Conservation (phyloP, 2,888 invertebrate species). For the Ferdinandea cuprea region DNA sequence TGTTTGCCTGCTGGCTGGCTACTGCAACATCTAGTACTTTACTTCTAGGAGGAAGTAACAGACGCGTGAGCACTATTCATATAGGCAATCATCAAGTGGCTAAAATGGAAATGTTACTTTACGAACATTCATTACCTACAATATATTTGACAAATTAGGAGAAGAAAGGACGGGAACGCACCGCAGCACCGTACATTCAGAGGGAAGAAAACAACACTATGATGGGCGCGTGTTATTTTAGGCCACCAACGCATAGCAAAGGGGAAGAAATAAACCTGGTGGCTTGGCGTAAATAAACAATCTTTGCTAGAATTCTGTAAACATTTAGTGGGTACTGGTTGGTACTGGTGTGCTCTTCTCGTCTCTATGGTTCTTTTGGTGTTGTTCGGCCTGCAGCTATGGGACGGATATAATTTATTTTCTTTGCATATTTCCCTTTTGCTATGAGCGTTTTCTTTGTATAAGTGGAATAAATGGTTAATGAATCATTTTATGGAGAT, state of each 20-base stretch:
- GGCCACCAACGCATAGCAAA: constrained; percentile 38
- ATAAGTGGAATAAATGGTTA: constrained; percentile 58
- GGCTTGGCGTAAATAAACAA: constrained; percentile 69
- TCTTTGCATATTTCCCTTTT: constrained; percentile 65
- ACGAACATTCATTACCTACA: neutral
- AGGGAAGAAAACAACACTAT: constrained; percentile 11
- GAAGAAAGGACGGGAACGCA: constrained; percentile 64
- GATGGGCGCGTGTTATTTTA: constrained; percentile 70
- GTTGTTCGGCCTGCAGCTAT: constrained; percentile 1
- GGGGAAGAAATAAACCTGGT: constrained; percentile 54
- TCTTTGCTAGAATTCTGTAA: constrained; percentile 41
- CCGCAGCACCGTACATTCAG: constrained; percentile 19
- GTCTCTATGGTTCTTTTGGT: no score
- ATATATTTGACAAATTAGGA: constrained; percentile 69
- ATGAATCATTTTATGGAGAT: constrained; percentile 65
- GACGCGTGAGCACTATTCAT: constrained; percentile 13
- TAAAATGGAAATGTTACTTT: constrained; percentile 65
- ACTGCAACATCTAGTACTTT: constrained; percentile 24
- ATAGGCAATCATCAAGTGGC: constrained; percentile 66
- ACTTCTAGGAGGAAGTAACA: constrained; percentile 44
- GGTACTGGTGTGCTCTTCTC: no score
- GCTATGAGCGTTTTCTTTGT: constrained; percentile 28
- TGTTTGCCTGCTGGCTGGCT: constrained; percentile 57
- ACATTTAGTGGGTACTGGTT: no score
- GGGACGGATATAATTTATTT: constrained; percentile 68